Evolutionary conservation across 1,140 invertebrate species (phyloP), one percentile per base, ranked within the genome.

Genomic region (Trichonephila clavata): DNA sequence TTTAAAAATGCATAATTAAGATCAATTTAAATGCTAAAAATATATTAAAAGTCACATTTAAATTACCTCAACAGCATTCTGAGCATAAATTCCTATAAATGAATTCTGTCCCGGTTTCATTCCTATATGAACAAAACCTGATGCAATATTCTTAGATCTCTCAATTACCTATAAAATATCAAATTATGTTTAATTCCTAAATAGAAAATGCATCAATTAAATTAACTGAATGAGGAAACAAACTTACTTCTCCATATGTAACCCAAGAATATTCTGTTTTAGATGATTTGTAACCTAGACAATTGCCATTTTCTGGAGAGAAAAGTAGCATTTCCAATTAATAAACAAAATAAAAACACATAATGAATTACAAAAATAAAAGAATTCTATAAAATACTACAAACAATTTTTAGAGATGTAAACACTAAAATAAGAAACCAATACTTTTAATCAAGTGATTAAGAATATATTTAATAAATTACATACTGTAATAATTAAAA

Each of bases 21-120:
- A 39, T 39, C 32, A 39, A 39, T 39, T 39, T 39, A 39, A 39
- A 39, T 39, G 32, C 32, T 39, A 39, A 2, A 39, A 39, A 39
- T 39, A 39, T 39, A n/a, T n/a, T n/a, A n/a, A n/a, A 39, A 39
- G 32, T 39, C 24, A 50, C 13, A 90, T 50, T 50, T 7, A 50
- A 50, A 93, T 94, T 94, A 96, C 96, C 95, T 99, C 98, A 3
- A 98, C 98, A 95, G 98, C 98, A 96, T 99, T 99, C 96, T 98
- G 98, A 94, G 98, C 97, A 96, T 99, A 99, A 94, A 99, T 98
- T 94, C 99, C 98, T 94, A 99, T 97, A 95, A 98, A 97, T 27
- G 98, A 98, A 94, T 97, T 97, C 86, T 98, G 97, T 59, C 94
- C 95, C 8, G 96, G 95, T 57, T 96, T 95, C 7, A 98, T 96